These are phyloP conservation scores for Salticus scenicus DNA, from an alignment of 2,888 invertebrate species.

Conservation along the genomic window DNA sequence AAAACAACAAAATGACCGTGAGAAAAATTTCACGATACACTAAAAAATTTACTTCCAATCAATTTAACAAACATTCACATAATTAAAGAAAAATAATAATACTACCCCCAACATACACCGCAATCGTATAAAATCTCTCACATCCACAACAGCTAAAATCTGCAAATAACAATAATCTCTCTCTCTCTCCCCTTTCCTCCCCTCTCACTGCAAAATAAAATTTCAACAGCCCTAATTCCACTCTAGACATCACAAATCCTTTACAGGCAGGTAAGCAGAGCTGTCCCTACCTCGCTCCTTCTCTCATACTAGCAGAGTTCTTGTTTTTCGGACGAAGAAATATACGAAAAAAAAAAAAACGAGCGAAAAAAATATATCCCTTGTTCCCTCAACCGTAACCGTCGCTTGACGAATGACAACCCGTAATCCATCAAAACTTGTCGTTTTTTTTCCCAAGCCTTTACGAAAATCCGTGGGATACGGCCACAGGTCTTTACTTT, in stretches of 20 bases:
- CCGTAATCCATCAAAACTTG: conserved; percentile 61
- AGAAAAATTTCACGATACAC: too few relatives aligned
- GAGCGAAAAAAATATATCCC: conserved; percentile 18
- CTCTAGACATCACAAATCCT: background rate
- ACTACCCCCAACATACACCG: too few relatives aligned
- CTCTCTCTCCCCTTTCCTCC: too few relatives aligned
- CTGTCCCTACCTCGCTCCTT: background rate
- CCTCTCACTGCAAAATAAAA: background rate
- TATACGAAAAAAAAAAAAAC: background rate
- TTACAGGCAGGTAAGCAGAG: background rate
- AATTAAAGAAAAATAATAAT: too few relatives aligned
- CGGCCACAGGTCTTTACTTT: background rate
- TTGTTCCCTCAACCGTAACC: conserved; percentile 38
- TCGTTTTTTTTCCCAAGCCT: background rate
- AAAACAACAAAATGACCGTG: too few relatives aligned
- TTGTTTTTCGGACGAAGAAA: conserved; percentile 2
- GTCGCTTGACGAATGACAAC: conserved; percentile 57
- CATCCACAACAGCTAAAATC: too few relatives aligned
- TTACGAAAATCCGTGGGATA: background rate
- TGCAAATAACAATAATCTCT: too few relatives aligned
- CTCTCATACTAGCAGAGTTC: background rate
- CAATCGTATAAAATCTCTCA: too few relatives aligned
- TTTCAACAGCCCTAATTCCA: background rate
- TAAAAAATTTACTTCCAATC: too few relatives aligned
- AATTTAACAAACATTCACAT: too few relatives aligned